A percentile compares a stretch with the other conserved stretches of the same genome.
Evolutionary conservation across 2,888 invertebrate genomes (phyloP).

Genomic region (Iphiclides podalirius): DNA sequence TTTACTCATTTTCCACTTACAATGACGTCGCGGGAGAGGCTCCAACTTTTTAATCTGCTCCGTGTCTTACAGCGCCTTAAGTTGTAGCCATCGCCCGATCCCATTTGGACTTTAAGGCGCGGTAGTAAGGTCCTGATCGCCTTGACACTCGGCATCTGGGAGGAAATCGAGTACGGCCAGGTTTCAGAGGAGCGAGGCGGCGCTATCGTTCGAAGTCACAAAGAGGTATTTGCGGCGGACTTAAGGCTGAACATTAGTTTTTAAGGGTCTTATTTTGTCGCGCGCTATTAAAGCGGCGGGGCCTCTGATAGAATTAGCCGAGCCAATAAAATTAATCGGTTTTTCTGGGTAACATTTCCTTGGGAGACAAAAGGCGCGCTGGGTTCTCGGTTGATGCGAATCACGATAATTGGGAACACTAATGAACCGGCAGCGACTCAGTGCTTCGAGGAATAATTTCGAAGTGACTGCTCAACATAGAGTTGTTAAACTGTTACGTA

Average conservation of each 20-base stretch:
- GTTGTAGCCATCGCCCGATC: conserved; percentile 28
- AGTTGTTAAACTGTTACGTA: no score
- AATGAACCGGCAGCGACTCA: background rate
- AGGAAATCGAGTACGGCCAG: conserved; percentile 61
- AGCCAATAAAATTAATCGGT: conserved; percentile 73
- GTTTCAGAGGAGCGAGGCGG: conserved; percentile 50
- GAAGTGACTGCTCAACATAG: background rate
- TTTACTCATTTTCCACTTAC: conserved; percentile 80
- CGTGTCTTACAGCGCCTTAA: conserved; percentile 60
- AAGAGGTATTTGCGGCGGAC: conserved; percentile 78
- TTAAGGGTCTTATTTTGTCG: conserved; percentile 78
- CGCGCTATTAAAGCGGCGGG: conserved; percentile 68
- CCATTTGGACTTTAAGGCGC: conserved; percentile 30
- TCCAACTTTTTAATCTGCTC: conserved; percentile 78
- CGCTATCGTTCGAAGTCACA: conserved; percentile 67
- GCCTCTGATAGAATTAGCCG: conserved; percentile 75
- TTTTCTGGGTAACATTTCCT: conserved; percentile 26
- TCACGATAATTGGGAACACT: background rate
- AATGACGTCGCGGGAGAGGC: conserved; percentile 76
- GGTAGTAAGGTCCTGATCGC: conserved; percentile 33
- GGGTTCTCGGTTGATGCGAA: background rate
- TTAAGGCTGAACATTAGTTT: conserved; percentile 78
- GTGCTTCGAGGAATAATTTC: background rate
- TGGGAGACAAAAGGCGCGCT: conserved; percentile 1
- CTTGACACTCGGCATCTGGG: conserved; percentile 25